Evolutionary conservation across 1,140 invertebrate genomes (phyloP), one percentile per base, ranked within the genome.

Genomic region (Drosophila virilis): DNA sequence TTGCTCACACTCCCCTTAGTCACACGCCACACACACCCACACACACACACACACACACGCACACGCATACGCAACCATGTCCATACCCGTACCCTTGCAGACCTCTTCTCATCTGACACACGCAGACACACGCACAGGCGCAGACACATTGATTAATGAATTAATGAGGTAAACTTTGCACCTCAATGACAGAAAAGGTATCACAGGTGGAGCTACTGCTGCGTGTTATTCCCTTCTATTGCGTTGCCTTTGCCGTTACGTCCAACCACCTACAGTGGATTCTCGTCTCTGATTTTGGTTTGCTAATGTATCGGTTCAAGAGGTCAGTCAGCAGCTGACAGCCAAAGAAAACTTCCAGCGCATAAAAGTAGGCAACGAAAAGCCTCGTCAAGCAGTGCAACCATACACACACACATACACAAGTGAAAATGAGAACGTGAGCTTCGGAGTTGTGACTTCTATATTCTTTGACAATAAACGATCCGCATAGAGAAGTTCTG

Each of bases 151-250:
- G 86, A 90, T 90, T 90, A 90, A 90, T 90, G 86, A 90, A 90
- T 90, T 90, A 90, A 90, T 90, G 86, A 90, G 86, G 69, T 90
- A 82, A 90, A 90, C 86, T 90, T 90, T 90, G 82, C 86, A 90
- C 86, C 86, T 90, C 79, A 90, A 83, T 90, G 86, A 82, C 83
- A 88, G 77, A 85, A 84, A 77, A 78, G 78, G 77, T 78, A 74
- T 51, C 62, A 74, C 72, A 59, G 78, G 73, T 61, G 68, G 73
- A 62, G 68, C 61, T 43, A n/a, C 15, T 62, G 59, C 84, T 83
- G 75, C 71, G 66, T 74, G 64, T 89, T 83, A 83, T 89, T 78
- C 74, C 73, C 54, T 65, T 58, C 73, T 67, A 46, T 62, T 67
- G 60, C 74, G 68, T 85, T 69, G 42, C 60, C 70, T 59, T 50